Evolutionary conservation across 2,888 invertebrate genomes (phyloP).

Genomic region (Parnassius mnemosyne): DNA sequence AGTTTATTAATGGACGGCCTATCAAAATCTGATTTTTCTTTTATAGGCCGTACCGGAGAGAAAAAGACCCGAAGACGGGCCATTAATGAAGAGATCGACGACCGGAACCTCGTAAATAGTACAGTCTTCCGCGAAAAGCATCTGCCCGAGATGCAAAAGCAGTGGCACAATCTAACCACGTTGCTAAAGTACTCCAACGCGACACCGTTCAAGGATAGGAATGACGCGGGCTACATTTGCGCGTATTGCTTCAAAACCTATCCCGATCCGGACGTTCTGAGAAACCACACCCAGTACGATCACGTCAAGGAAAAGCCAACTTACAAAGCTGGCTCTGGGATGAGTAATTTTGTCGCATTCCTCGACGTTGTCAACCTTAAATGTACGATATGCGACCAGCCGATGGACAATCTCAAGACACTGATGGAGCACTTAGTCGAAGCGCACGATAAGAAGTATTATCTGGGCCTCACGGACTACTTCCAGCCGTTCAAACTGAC

Average conservation of each 20-base stretch:
- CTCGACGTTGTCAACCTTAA: constrained; percentile 67
- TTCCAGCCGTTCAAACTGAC: constrained; percentile 64
- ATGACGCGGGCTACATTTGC: constrained; percentile 69
- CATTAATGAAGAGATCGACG: constrained; percentile 53
- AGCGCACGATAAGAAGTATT: constrained; percentile 63
- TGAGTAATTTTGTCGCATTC: constrained; percentile 67
- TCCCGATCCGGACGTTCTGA: constrained; percentile 54
- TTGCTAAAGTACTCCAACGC: constrained; percentile 65
- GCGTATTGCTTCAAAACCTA: constrained; percentile 70
- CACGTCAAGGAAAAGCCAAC: constrained; percentile 63
- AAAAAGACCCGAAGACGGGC: constrained; percentile 60
- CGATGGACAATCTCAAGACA: constrained; percentile 49
- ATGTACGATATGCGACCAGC: constrained; percentile 59
- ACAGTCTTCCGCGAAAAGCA: constrained; percentile 52
- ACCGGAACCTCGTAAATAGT: constrained; percentile 42
- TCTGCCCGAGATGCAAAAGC: constrained; percentile 67
- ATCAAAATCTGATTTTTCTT: constrained; percentile 73
- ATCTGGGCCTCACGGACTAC: constrained; percentile 61
- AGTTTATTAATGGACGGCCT: constrained; percentile 43
- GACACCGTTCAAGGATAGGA: constrained; percentile 70
- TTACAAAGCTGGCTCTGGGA: constrained; percentile 63
- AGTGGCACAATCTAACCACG: constrained; percentile 69
- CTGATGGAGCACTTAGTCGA: constrained; percentile 60
- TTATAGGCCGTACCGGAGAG: constrained; percentile 71
- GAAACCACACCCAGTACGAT: constrained; percentile 57